phyloP scores from a whole-genome alignment of 53 echinoderm and acorn worm genomes.

The Holothuria leucospilota region DNA sequence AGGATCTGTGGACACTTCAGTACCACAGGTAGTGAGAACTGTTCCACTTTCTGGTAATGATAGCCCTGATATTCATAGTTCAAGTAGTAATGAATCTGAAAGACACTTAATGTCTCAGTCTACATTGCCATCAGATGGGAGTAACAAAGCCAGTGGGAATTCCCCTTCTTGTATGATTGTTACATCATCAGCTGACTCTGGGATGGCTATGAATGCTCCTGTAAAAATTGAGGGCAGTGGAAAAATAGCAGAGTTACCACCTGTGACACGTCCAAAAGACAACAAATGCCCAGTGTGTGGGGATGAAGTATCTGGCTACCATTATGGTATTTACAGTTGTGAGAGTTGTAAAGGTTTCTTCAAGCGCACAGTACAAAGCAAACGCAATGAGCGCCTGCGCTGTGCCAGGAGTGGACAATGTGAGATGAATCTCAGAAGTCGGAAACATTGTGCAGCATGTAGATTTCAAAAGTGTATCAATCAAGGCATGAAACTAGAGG shows the following conservation, averaged over 20 bases:
- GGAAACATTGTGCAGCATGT: slow-evolving; percentile 91
- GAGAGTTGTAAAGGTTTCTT: slow-evolving; percentile 98
- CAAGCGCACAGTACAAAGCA: slow-evolving; percentile 89
- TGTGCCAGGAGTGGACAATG: slow-evolving; percentile 69
- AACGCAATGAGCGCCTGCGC: slow-evolving; percentile 71
- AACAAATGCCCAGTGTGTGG: slow-evolving; percentile 86
- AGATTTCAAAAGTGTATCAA: slow-evolving; percentile 81
- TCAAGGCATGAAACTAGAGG: slow-evolving; percentile 88
- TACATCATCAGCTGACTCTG: too few species aligned
- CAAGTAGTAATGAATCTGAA: too few species aligned
- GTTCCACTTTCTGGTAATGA: too few species aligned
- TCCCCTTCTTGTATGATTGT: too few species aligned
- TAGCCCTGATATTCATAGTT: too few species aligned
- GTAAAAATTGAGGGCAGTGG: too few species aligned
- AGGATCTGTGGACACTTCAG: slow-evolving; percentile 7
- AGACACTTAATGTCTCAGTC: too few species aligned
- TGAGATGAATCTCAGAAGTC: slow-evolving; percentile 62
- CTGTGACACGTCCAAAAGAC: slow-evolving; percentile 52
- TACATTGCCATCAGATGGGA: too few species aligned
- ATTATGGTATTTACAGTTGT: slow-evolving; percentile 90
- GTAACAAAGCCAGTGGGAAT: too few species aligned
- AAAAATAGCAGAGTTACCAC: not conserved
- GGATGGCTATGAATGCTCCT: too few species aligned
- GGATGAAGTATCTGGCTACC: slow-evolving; percentile 87
- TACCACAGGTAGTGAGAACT: too few species aligned